Base-by-base conservation (phyloP, 37 sponge, comb jelly and placozoan species). In the Aphrocallistes beatrix region DNA sequence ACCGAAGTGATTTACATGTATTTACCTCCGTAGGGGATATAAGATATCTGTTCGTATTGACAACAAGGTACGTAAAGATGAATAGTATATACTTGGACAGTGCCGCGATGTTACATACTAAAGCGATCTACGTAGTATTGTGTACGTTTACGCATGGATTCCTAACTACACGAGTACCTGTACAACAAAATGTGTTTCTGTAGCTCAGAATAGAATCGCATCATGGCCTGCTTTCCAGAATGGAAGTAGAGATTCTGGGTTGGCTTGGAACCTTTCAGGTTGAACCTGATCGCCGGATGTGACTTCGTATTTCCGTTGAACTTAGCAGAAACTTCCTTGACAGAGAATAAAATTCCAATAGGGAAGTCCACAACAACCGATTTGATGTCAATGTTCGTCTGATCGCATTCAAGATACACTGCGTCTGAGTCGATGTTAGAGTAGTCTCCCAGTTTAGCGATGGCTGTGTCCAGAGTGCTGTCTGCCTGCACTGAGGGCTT, bases 261-360 rank as follows among this genome's bases (percentile, higher is more conserved):
- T 28, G 75, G 75, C 34, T 60, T 60, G 3, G 75, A 32, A 3
- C 75, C 75, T 6, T 13, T 60, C 8, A 60, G 34, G n/a, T 60
- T 60, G 75, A 60, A 60, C 34, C 75, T 60, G n/a, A 60, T 60
- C 10, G 75, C 75, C 34, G 75, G 75, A 28, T 60, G 75, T 25
- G 75, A 60, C n/a, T 60, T 60, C 3, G 75, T 25, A 6, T 13
- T 30, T 19, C 75, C 8, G 34, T 60, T 60, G 21, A 8, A 25
- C 75, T 60, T 60, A 6, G 28, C 8, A 19, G 75, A 30, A 3
- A 60, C 34, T 60, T 60, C 75, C n/a, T 60, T 60, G 3, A 60
- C 75, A 60, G 75, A 60, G n/a, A 60, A 60, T 60, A 60, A 60
- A 19, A 60, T 60, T 32, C 17, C n/a, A 8, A 60, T 25, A 19